These are phyloP conservation scores for Amphibalanus amphitrite DNA, from an alignment of 1,140 invertebrate species.

Conservation along the genomic window DNA sequence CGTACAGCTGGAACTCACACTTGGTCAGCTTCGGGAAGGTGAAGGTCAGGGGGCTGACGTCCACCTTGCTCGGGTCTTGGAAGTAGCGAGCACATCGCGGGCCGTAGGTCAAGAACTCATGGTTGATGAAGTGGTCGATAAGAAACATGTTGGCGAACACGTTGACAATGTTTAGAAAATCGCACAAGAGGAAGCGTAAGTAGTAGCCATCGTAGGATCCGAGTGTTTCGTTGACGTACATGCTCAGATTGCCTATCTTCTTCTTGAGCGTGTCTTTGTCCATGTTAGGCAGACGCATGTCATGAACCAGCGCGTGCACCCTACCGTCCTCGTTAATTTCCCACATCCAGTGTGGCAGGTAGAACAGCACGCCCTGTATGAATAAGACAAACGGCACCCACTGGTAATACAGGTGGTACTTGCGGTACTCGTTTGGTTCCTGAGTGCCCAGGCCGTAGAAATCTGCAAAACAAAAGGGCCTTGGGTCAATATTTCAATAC, in stretches of 20 bases:
- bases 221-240: not conserved
- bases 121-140: slow-evolving; percentile 27
- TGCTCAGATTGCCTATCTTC: not conserved
- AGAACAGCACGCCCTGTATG: slow-evolving; percentile 69
- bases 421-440: not conserved
- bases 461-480: not conserved
- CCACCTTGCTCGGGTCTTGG: not conserved
- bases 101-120: slow-evolving; percentile 32
- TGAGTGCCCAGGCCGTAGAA: not conserved
- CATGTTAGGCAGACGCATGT: slow-evolving; percentile 12
- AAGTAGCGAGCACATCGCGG: slow-evolving; percentile 23
- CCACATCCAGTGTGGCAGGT: slow-evolving; percentile 78
- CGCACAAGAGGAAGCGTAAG: slow-evolving; percentile 20
- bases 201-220: slow-evolving; percentile 5
- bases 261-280: slow-evolving; percentile 3
- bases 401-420: not conserved
- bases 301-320: slow-evolving; percentile 14
- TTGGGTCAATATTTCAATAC: not conserved
- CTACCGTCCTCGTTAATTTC: slow-evolving; percentile 61
- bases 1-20: slow-evolving; percentile 10
- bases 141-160: slow-evolving; percentile 29
- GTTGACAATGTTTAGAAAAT: slow-evolving; percentile 25
- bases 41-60: slow-evolving; percentile 41
- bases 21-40: slow-evolving; percentile 48
- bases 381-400: slow-evolving; percentile 65